Evolutionary conservation across 2,113 vertebrate genomes (phyloP).

Genomic region (Pelusios castaneus): DNA sequence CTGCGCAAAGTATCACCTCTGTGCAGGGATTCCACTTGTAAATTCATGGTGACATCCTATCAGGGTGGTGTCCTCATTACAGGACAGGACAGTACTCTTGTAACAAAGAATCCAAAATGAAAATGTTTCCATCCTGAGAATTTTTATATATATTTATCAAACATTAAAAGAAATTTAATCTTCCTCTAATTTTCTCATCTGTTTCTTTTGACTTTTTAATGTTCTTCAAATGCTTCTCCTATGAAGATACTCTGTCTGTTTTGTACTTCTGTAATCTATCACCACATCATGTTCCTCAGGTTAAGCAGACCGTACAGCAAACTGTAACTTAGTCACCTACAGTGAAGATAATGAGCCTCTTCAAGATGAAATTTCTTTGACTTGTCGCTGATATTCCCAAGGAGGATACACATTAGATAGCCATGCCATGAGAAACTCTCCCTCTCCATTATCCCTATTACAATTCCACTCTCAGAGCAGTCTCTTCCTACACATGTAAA

Average conservation of each 20-base stretch:
- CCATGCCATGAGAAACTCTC: too few species aligned
- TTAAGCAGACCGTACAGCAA: not conserved
- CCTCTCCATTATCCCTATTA: not conserved
- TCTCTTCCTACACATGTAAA: too few species aligned
- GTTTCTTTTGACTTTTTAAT: not conserved
- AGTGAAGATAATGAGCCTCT: not conserved
- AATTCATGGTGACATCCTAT: not conserved
- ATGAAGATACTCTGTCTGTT: not conserved
- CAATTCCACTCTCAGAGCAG: too few species aligned
- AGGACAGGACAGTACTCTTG: too few species aligned
- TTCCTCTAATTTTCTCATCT: not conserved
- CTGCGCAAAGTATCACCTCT: fast-evolving
- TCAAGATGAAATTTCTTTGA: not conserved
- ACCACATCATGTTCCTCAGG: not conserved
- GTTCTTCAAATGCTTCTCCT: not conserved
- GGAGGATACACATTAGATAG: not conserved
- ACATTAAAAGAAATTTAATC: not conserved
- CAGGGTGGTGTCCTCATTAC: too few species aligned
- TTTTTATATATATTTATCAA: not conserved
- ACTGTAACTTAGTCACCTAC: not conserved
- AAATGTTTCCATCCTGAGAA: not conserved
- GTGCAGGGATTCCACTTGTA: not conserved
- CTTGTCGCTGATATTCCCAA: not conserved
- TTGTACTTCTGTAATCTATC: not conserved
- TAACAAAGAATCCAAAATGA: not conserved